Evolutionary conservation across 2,888 invertebrate genomes (phyloP).

Genomic region (Pammene aurita): DNA sequence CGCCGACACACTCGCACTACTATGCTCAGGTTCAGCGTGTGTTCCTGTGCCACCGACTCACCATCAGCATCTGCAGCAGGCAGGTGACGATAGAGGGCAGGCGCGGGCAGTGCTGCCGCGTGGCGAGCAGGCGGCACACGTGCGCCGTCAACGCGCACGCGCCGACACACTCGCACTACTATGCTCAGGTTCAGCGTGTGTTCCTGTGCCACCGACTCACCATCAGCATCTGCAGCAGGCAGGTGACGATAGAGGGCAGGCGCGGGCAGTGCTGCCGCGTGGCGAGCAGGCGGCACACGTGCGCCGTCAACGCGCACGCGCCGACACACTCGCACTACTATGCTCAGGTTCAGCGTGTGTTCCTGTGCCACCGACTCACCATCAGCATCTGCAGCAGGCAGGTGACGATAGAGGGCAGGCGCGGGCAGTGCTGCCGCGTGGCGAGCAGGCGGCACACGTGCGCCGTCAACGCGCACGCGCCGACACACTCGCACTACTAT

Average conservation of each 20-base stretch:
- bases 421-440: constrained; percentile 54
- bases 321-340: constrained; percentile 94
- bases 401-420: constrained; percentile 72
- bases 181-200: too few species aligned
- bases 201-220: constrained; percentile 90
- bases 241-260: constrained; percentile 72
- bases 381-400: constrained; percentile 86
- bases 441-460: constrained; percentile 72
- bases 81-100: constrained; percentile 75
- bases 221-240: constrained; percentile 87
- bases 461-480: constrained; percentile 91
- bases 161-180: constrained; percentile 93
- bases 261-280: constrained; percentile 57
- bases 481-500: constrained; percentile 94
- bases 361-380: constrained; percentile 90
- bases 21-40: too few species aligned
- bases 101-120: constrained; percentile 56
- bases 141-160: constrained; percentile 90
- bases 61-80: constrained; percentile 79
- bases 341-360: too few species aligned
- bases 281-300: constrained; percentile 70
- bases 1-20: too few species aligned
- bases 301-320: constrained; percentile 90
- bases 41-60: constrained; percentile 46
- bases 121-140: constrained; percentile 67